phyloP scores from a whole-genome alignment of 2,888 invertebrate species.

The Tetragnatha montana region DNA sequence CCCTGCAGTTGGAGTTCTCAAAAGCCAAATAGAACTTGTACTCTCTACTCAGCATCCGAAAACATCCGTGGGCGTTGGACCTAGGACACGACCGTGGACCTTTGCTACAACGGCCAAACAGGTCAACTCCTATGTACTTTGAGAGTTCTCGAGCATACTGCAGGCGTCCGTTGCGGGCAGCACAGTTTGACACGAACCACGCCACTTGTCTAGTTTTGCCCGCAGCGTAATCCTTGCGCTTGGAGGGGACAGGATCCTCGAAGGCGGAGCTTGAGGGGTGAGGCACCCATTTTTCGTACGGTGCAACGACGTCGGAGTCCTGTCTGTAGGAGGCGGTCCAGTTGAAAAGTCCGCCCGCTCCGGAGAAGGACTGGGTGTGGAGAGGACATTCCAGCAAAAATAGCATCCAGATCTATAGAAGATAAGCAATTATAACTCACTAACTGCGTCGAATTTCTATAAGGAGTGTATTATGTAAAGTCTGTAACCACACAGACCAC shows the following conservation, averaged over 20 bases:
- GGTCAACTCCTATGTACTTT: slow-evolving; percentile 91
- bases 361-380: slow-evolving; percentile 88
- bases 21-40: slow-evolving; percentile 98
- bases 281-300: slow-evolving; percentile 95
- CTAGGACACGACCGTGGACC: slow-evolving; percentile 87
- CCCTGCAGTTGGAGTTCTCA: slow-evolving; percentile 96
- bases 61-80: slow-evolving; percentile 85
- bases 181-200: slow-evolving; percentile 99
- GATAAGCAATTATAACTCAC: not conserved
- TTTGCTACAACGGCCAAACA: slow-evolving; percentile 91
- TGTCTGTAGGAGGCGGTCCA: slow-evolving; percentile 97
- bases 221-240: slow-evolving; percentile 62
- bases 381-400: slow-evolving; percentile 97
- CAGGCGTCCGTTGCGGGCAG: slow-evolving; percentile 90
- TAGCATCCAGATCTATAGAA: slow-evolving; percentile 85
- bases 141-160: slow-evolving; percentile 90
- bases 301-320: slow-evolving; percentile 96
- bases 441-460: no score
- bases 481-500: no score
- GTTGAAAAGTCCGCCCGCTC: slow-evolving; percentile 88
- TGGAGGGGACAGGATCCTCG: not conserved
- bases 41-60: slow-evolving; percentile 90
- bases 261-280: slow-evolving; percentile 77
- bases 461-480: no score
- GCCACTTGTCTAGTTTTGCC: slow-evolving; percentile 83